Evolutionary conservation across 1,140 invertebrate genomes (phyloP).

Genomic region (Heliconius nattereri): DNA sequence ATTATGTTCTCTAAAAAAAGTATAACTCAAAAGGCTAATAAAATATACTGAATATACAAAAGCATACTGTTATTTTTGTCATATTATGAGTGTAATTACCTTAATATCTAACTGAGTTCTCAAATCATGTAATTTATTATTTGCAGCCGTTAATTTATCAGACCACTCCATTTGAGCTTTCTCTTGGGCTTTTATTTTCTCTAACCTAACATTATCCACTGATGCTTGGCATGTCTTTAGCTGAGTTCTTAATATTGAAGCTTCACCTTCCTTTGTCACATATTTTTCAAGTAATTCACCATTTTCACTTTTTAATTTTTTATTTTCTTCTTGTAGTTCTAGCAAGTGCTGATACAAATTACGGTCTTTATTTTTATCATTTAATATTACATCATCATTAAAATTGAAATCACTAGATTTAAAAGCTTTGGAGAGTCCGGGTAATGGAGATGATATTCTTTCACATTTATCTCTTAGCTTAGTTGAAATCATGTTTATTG

Average conservation of each 20-base stretch:
- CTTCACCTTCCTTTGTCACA: constrained; percentile 76
- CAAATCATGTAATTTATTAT: constrained; percentile 63
- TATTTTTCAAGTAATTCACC: constrained; percentile 71
- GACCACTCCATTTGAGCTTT: constrained; percentile 70
- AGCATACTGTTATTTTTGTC: background rate
- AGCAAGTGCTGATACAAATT: constrained; percentile 59
- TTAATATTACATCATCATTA: constrained; percentile 57
- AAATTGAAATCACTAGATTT: constrained; percentile 42
- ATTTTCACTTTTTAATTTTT: constrained; percentile 74
- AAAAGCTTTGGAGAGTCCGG: constrained; percentile 55
- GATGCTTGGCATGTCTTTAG: constrained; percentile 66
- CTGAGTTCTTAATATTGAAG: constrained; percentile 72
- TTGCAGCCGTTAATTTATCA: constrained; percentile 58
- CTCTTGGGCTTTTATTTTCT: constrained; percentile 71
- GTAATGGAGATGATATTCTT: constrained; percentile 65
- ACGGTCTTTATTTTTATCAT: constrained; percentile 59
- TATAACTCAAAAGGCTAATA: background rate
- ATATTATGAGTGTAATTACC: constrained; percentile 42
- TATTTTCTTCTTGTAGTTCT: constrained; percentile 68
- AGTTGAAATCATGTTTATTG: constrained; percentile 47
- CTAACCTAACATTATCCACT: constrained; percentile 66
- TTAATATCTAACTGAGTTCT: constrained; percentile 75
- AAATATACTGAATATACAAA: background rate
- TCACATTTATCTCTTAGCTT: constrained; percentile 60
- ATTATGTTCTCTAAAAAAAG: too few species aligned